Base-by-base conservation (phyloP, 1,140 invertebrate genomes). In the Cheumatopsyche charites region DNA sequence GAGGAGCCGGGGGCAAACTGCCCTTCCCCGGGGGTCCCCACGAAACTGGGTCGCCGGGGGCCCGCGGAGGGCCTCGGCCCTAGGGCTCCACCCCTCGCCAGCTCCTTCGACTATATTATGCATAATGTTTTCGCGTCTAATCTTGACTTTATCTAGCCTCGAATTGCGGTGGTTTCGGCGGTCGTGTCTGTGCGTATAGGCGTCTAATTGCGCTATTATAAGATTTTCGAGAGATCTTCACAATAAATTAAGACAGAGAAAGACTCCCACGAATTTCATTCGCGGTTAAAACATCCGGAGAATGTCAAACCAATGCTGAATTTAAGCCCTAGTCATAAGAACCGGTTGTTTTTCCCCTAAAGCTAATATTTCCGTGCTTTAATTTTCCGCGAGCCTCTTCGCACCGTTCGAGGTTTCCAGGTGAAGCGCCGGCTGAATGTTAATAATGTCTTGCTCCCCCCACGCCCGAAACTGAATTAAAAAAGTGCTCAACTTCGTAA, bases 401-500 rank as follows among this genome's bases (percentile, higher is more conserved):
- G 29, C 29, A 36, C 63, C 42, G 42, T 66, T 42, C 23, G 13
- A 13, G 23, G 17, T 66, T 19, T 43, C n/a, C 66, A 68, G 66
- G 66, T 68, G 47, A 63, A 21, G 21, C 63, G 12, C 17, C 36
- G 42, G 1, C 21, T 71, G 62, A 71, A 71, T 71, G 61, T 65
- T 63, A 71, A 71, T 71, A 63, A 65, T 41, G 61, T 52, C 49
- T 58, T 41, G 62, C 62, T 1, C 26, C 26, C 29, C 19, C 7
- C 65, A 12, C 1, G 15, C 45, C 23, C 42, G 12, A 58, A 58
- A 61, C 55, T 26, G 70, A 65, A 71, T 71, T 63, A 65, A 71
- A 71, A 70, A 68, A 73, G 47, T 49, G 41, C 49, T 23, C 25
- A 71, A 74, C 63, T 67, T 74, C 62, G 47, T 71, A 71, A 74